These are phyloP conservation scores for Notocelia uddmanniana DNA, from an alignment of 2,888 invertebrate species.

Conservation along the genomic window DNA sequence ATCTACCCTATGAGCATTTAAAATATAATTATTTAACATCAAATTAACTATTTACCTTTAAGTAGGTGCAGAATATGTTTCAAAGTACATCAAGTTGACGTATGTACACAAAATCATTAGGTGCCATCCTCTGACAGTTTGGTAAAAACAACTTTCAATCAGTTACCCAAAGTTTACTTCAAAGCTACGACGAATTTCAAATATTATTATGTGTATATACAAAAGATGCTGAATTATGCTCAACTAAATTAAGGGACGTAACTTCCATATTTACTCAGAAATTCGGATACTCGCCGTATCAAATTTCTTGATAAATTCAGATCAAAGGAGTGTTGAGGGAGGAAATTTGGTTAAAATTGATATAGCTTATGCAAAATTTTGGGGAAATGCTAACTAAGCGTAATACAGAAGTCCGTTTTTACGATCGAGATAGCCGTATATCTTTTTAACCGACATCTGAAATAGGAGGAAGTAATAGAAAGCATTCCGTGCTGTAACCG, in stretches of 20 bases:
- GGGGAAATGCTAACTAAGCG: conserved; percentile 27
- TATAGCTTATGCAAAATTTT: conserved; percentile 37
- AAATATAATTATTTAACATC: no score
- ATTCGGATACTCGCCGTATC: conserved; percentile 31
- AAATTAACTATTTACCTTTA: no score
- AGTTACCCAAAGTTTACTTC: conserved; percentile 28
- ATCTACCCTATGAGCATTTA: no score
- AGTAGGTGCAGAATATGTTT: no score
- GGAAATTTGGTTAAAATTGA: conserved; percentile 34
- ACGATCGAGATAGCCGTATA: not conserved
- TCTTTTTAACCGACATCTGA: not conserved
- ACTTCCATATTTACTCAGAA: conserved; percentile 39
- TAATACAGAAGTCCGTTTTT: conserved; percentile 9
- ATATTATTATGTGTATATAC: conserved; percentile 41
- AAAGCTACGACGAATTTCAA: conserved; percentile 18
- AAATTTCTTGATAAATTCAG: conserved; percentile 42
- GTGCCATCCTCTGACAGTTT: not conserved
- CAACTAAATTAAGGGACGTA: conserved; percentile 36
- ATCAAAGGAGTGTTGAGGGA: conserved; percentile 38
- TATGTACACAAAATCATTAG: not conserved
- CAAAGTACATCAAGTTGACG: no score
- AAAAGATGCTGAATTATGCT: conserved; percentile 32
- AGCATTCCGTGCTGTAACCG: no score
- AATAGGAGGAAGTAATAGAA: not conserved
- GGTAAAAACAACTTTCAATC: conserved; percentile 16